Percentiles rank a stretch among this genome's conserved stretches.
Conservation (phyloP, 53 echinoderm and acorn worm genomes). For the Holothuria leucospilota region DNA sequence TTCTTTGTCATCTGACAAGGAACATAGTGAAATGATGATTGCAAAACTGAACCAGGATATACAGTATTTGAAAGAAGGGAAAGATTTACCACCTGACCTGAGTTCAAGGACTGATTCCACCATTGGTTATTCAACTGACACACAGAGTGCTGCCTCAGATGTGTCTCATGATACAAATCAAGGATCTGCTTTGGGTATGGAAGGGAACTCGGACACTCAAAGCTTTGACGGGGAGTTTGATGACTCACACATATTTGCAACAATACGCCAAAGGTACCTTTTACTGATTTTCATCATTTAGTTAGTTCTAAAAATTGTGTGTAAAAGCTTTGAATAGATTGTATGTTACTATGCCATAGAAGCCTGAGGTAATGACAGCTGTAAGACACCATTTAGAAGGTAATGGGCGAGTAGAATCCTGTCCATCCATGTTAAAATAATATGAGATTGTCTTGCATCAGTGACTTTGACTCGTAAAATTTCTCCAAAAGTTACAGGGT, state of each 20-base stretch:
- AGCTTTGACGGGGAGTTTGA: constrained; percentile 99
- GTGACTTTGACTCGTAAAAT: too few species aligned
- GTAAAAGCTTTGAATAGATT: too few species aligned
- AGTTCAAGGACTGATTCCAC: constrained; percentile 25
- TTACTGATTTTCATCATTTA: not conserved
- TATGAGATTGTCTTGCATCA: too few species aligned
- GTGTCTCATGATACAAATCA: not conserved
- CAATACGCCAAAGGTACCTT: constrained; percentile 81
- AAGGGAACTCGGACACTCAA: constrained; percentile 80
- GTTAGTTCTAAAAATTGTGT: not conserved
- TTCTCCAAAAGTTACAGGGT: too few species aligned
- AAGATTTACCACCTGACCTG: constrained; percentile 25
- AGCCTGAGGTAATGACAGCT: too few species aligned
- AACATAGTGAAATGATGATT: constrained; percentile 74
- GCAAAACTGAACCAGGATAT: constrained; percentile 70
- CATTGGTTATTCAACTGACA: constrained; percentile 2
- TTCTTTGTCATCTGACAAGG: constrained; percentile 75
- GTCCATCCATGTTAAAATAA: too few species aligned
- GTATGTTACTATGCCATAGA: too few species aligned
- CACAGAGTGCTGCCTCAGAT: constrained; percentile 1
- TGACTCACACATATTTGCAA: constrained; percentile 94
- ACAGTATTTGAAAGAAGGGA: constrained; percentile 49
- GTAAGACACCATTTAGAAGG: too few species aligned
- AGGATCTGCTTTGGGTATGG: not conserved
- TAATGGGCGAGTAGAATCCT: too few species aligned